Percentiles rank a stretch among this genome's conserved stretches.
These are phyloP conservation scores for Podargus strigoides DNA, from an alignment of 2,797 vertebrate genomes.

Conservation along the genomic window DNA sequence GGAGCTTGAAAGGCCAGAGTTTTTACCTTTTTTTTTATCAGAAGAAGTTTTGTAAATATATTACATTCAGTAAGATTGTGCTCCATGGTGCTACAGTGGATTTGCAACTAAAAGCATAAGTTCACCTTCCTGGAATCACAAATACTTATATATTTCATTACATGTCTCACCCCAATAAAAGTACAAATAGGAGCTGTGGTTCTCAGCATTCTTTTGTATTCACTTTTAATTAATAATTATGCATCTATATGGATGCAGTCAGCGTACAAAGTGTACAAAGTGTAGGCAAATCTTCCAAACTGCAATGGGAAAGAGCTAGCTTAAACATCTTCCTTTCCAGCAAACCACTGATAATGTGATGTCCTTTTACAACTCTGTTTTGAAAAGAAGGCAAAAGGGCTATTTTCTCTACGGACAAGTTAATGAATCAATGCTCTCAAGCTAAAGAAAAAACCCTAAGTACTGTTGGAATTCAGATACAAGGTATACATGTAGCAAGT, in stretches of 20 bases:
- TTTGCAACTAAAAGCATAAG: neutral
- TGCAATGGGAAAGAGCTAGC: neutral
- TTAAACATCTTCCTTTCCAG: neutral
- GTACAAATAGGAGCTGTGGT: neutral
- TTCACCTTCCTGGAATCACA: neutral
- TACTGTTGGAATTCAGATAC: neutral
- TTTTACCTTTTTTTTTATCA: neutral
- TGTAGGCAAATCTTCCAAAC: neutral
- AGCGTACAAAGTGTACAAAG: neutral
- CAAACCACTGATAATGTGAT: neutral
- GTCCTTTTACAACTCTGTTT: neutral
- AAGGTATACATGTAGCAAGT: neutral
- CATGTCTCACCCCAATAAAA: neutral
- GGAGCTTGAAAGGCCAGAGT: neutral
- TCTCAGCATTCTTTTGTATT: neutral
- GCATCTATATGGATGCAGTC: neutral
- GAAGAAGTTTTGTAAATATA: neutral
- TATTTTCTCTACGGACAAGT: neutral
- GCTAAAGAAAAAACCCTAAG: neutral
- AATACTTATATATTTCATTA: neutral
- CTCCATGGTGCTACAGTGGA: fast-evolving
- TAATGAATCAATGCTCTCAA: neutral
- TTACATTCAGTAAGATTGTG: neutral
- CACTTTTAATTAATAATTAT: neutral
- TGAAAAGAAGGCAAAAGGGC: neutral